Conservation (phyloP, 2,797 vertebrate genomes). For the Eulemur rubriventer region DNA sequence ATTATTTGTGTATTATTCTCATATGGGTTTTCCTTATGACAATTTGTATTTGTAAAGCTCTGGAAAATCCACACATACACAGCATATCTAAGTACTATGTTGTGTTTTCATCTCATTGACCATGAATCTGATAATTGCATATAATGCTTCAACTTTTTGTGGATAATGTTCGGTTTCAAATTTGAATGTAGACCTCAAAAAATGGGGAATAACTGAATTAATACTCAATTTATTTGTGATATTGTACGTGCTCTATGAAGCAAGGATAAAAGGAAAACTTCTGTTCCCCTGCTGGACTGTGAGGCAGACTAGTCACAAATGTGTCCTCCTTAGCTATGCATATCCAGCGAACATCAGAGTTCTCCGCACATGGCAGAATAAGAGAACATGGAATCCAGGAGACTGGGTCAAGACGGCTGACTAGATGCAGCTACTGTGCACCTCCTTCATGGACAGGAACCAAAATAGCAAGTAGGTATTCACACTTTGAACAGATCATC, state of each 20-base stretch:
- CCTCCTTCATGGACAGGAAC: too few relatives aligned
- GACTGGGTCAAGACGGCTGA: too few relatives aligned
- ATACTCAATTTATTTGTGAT: background rate
- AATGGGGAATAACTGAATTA: background rate
- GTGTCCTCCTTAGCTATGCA: conserved; percentile 49
- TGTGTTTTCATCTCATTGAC: background rate
- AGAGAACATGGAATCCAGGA: background rate
- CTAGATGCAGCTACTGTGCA: too few relatives aligned
- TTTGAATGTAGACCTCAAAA: conserved; percentile 14
- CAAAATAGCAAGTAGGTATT: too few relatives aligned
- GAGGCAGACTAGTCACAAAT: conserved; percentile 29
- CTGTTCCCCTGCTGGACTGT: background rate
- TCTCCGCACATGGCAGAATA: conserved; percentile 42
- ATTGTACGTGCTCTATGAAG: background rate
- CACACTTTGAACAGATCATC: too few relatives aligned
- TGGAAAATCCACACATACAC: background rate
- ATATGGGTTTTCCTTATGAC: background rate
- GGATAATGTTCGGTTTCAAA: background rate
- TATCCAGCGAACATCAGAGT: conserved; percentile 39
- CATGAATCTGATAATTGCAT: background rate
- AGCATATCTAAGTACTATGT: background rate
- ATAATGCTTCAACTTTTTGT: background rate
- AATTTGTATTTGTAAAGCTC: background rate
- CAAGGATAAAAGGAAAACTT: conserved; percentile 31
- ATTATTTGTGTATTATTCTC: background rate